Percentiles rank a stretch among this genome's conserved stretches.
Evolutionary conservation across 2,113 vertebrate genomes (phyloP).

Genomic region (Hippocampus guttulatus): DNA sequence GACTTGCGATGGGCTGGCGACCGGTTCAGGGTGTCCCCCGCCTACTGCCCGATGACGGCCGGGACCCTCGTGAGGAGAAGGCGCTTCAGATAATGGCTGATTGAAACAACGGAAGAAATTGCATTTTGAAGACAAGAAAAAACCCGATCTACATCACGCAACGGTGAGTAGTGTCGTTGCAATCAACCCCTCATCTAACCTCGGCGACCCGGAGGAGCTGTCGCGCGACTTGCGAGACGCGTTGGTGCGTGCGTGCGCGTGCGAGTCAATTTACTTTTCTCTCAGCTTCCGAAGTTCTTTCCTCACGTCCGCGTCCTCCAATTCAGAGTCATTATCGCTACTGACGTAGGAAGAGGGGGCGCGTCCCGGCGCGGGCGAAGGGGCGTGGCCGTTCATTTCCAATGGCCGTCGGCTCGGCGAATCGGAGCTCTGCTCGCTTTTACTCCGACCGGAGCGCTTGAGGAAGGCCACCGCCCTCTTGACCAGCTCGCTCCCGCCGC

Average conservation of each 20-base stretch:
- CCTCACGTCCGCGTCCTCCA: slow-evolving; percentile 92
- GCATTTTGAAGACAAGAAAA: too few relatives aligned
- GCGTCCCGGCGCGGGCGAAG: slow-evolving; percentile 44
- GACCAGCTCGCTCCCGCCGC: slow-evolving; percentile 78
- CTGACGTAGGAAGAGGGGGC: slow-evolving; percentile 83
- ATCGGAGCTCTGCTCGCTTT: slow-evolving; percentile 75
- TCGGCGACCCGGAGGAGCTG: too few relatives aligned
- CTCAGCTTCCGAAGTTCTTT: slow-evolving; percentile 88
- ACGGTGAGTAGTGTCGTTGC: too few relatives aligned
- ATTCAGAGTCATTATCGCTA: slow-evolving; percentile 96
- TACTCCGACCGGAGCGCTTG: slow-evolving; percentile 78
- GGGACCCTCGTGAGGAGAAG: too few relatives aligned
- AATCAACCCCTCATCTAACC: too few relatives aligned
- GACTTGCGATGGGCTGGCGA: too few relatives aligned
- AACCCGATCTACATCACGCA: too few relatives aligned
- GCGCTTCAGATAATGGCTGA: too few relatives aligned
- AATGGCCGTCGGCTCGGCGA: slow-evolving; percentile 67
- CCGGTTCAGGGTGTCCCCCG: too few relatives aligned
- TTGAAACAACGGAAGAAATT: too few relatives aligned
- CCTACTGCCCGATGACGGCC: too few relatives aligned
- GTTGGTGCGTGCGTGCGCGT: not conserved
- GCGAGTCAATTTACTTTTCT: slow-evolving; percentile 81
- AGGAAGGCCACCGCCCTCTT: slow-evolving; percentile 88
- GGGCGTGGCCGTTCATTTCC: slow-evolving; percentile 74
- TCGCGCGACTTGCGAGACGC: not conserved